Conservation (phyloP, 1,140 invertebrate genomes). For the Papilio glaucus region DNA sequence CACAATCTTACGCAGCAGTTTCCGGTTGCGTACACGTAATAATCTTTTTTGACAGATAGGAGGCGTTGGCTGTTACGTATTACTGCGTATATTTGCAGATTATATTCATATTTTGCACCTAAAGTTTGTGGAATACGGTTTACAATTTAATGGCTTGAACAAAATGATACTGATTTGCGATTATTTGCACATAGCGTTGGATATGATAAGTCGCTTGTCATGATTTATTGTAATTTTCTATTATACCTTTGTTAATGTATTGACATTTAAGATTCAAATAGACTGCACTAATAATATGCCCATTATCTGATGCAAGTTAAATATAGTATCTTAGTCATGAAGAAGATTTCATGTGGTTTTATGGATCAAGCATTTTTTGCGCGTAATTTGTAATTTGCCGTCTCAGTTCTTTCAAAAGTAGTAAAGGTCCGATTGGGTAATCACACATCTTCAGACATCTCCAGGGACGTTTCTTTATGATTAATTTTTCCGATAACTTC, state of each 20-base stretch:
- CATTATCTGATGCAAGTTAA: too few relatives aligned
- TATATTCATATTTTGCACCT: not conserved
- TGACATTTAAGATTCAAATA: not conserved
- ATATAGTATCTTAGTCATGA: too few relatives aligned
- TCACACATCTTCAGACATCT: too few relatives aligned
- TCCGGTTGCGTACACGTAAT: not conserved
- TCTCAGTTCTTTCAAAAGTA: too few relatives aligned
- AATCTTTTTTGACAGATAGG: constrained; percentile 1
- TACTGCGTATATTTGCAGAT: not conserved
- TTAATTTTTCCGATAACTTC: too few relatives aligned
- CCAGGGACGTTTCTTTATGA: too few relatives aligned
- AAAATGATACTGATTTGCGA: not conserved
- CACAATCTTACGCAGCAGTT: not conserved
- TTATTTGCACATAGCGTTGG: not conserved
- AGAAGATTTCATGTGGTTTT: too few relatives aligned
- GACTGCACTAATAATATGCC: too few relatives aligned
- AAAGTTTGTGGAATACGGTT: not conserved
- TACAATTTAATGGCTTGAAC: not conserved
- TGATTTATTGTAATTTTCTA: not conserved
- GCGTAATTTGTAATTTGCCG: too few relatives aligned
- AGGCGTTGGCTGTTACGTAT: constrained; percentile 28
- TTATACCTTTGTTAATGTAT: not conserved
- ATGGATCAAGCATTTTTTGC: too few relatives aligned
- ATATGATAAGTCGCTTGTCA: constrained; percentile 9
- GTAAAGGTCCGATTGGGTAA: too few relatives aligned